Evolutionary conservation across 2,113 vertebrate genomes (phyloP).

Genomic region (Prionailurus bengalensis): DNA sequence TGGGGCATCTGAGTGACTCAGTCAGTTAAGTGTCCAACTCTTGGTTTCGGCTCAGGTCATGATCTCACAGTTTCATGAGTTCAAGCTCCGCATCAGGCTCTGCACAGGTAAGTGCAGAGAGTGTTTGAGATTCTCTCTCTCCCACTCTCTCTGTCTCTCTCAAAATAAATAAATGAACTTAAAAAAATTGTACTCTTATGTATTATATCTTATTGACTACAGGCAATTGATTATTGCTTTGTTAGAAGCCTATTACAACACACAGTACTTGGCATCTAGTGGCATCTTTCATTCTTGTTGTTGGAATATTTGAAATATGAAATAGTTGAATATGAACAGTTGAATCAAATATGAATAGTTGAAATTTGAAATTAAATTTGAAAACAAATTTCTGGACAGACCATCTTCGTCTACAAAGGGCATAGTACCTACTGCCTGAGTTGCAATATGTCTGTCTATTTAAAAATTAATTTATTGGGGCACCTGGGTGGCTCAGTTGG

Average conservation of each 20-base stretch:
- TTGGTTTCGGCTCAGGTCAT: not conserved
- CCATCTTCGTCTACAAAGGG: not conserved
- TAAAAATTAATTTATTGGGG: not conserved
- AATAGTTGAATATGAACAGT: no score
- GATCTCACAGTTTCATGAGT: not conserved
- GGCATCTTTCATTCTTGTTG: constrained; percentile 7
- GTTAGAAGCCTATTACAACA: not conserved
- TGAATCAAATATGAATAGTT: no score
- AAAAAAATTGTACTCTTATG: not conserved
- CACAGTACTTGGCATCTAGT: not conserved
- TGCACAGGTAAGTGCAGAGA: no score
- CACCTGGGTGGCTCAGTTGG: no score
- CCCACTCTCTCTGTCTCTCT: not conserved
- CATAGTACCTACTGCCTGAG: not conserved
- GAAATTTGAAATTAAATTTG: not conserved
- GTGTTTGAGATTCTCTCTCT: no score
- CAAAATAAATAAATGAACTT: not conserved
- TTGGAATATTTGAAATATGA: not conserved
- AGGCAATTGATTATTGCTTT: not conserved
- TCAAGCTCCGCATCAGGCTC: fast-evolving
- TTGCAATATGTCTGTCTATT: not conserved
- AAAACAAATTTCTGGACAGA: not conserved
- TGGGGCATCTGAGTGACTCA: not conserved
- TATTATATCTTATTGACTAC: not conserved
- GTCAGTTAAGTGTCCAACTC: not conserved